Evolutionary conservation across 2,888 invertebrate genomes (phyloP).

Genomic region (Notocelia uddmanniana): DNA sequence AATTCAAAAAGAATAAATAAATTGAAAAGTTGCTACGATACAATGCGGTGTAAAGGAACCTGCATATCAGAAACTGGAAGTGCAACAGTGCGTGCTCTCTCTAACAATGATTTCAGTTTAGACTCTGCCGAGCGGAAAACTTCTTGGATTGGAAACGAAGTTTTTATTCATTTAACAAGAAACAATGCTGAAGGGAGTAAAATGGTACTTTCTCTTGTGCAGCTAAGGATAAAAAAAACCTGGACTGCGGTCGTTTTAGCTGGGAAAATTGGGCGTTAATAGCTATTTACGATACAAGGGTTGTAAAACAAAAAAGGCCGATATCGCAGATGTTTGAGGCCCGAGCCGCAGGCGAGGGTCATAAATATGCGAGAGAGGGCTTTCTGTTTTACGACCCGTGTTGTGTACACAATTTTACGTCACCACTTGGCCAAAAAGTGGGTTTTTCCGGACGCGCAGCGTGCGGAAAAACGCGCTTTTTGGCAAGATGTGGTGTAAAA

Average conservation of each 20-base stretch:
- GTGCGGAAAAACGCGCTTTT: no score
- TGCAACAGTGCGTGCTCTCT: conserved; percentile 65
- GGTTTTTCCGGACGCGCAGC: no score
- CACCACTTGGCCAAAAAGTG: no score
- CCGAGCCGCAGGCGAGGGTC: no score
- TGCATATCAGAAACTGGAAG: conserved; percentile 51
- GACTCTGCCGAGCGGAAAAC: conserved; percentile 64
- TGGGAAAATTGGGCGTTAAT: neutral
- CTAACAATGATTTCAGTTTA: conserved; percentile 72
- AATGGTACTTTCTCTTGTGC: neutral
- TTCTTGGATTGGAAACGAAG: conserved; percentile 34
- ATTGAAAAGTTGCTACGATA: conserved; percentile 5
- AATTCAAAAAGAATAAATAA: no score
- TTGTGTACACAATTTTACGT: no score
- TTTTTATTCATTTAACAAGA: conserved; percentile 13
- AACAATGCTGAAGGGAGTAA: conserved; percentile 7
- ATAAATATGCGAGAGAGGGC: no score
- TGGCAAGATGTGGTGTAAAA: no score
- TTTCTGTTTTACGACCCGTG: no score
- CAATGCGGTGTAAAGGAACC: conserved; percentile 14
- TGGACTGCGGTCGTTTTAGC: neutral
- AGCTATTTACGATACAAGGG: no score
- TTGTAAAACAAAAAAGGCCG: no score
- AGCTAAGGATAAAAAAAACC: neutral
- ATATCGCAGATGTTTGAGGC: no score